These are phyloP conservation scores for Phylloscopus collybita DNA, from an alignment of 2,797 vertebrate species.

Conservation along the genomic window DNA sequence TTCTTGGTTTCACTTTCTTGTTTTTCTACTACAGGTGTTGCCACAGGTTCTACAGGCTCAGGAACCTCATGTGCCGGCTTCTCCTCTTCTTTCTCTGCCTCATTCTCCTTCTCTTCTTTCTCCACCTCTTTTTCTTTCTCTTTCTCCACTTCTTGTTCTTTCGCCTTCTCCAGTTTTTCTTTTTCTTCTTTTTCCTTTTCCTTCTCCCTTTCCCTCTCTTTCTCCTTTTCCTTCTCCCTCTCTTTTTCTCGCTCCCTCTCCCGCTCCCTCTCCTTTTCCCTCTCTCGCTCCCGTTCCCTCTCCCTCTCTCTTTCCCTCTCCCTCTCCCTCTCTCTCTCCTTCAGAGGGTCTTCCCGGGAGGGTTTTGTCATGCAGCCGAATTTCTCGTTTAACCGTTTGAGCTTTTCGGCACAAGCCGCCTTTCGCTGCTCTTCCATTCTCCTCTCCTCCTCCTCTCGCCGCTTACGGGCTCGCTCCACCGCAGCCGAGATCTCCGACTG, in stretches of 20 bases:
- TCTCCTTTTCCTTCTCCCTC: slow-evolving; percentile 47
- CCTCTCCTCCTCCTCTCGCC: slow-evolving; percentile 94
- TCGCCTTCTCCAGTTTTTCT: slow-evolving; percentile 38
- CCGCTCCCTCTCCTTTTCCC: slow-evolving; percentile 51
- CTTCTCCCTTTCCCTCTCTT: slow-evolving; percentile 55
- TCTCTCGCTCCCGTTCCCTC: slow-evolving; percentile 51
- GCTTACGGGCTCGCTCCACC: slow-evolving; percentile 92
- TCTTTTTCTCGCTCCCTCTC: slow-evolving; percentile 62
- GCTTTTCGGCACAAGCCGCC: slow-evolving; percentile 96
- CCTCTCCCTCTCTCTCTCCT: slow-evolving; percentile 67
- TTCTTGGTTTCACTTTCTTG: slow-evolving; percentile 72
- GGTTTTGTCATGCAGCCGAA: slow-evolving; percentile 80
- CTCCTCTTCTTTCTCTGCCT: slow-evolving; percentile 38
- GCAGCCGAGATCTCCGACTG: slow-evolving; percentile 92
- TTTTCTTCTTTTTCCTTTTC: slow-evolving; percentile 69
- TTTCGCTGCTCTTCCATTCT: slow-evolving; percentile 96
- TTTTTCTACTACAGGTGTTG: slow-evolving; percentile 60
- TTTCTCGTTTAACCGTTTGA: slow-evolving; percentile 96
- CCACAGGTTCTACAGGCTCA: slow-evolving; percentile 63
- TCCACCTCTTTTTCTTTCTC: slow-evolving; percentile 60
- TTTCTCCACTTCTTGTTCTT: slow-evolving; percentile 41
- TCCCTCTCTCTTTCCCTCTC: slow-evolving; percentile 61
- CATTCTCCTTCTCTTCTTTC: slow-evolving; percentile 57
- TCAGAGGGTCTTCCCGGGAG: slow-evolving; percentile 74
- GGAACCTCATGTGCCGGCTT: slow-evolving; percentile 53